Percentiles rank a stretch among this genome's conserved stretches.
phyloP scores from a whole-genome alignment of 2,113 vertebrate genomes.

The Prunella himalayana region DNA sequence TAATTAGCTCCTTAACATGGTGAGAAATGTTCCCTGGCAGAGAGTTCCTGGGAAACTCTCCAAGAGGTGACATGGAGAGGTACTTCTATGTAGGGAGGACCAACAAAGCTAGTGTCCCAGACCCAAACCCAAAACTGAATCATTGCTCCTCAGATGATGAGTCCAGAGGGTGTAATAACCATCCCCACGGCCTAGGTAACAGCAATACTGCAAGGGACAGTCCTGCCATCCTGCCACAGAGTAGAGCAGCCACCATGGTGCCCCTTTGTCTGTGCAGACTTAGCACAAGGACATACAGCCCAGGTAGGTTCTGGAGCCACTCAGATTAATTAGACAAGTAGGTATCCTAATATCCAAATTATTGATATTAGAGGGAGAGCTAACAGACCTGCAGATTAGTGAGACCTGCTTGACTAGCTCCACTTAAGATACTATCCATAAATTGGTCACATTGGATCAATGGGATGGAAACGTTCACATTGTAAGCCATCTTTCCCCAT shows the following conservation, averaged over 20 bases:
- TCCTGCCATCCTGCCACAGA: background rate
- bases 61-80: conserved; percentile 27
- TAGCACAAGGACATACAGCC: background rate
- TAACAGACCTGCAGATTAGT: accelerated
- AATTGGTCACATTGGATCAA: background rate
- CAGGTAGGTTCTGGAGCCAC: background rate
- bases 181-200: accelerated
- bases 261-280: background rate
- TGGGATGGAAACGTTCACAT: background rate
- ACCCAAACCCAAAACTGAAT: background rate
- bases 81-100: background rate
- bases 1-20: conserved; percentile 29
- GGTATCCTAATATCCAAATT: background rate
- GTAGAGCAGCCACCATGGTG: accelerated
- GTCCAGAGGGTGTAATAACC: background rate
- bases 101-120: background rate
- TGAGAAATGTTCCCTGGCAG: conserved; percentile 28
- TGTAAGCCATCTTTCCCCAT: background rate
- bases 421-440: background rate
- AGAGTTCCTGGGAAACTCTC: conserved; percentile 19
- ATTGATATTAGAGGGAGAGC: background rate
- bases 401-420: background rate
- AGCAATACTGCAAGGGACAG: background rate
- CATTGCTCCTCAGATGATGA: background rate
- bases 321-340: background rate